Conservation (phyloP, 2,888 invertebrate genomes). For the Branchipolynoe longqiensis region DNA sequence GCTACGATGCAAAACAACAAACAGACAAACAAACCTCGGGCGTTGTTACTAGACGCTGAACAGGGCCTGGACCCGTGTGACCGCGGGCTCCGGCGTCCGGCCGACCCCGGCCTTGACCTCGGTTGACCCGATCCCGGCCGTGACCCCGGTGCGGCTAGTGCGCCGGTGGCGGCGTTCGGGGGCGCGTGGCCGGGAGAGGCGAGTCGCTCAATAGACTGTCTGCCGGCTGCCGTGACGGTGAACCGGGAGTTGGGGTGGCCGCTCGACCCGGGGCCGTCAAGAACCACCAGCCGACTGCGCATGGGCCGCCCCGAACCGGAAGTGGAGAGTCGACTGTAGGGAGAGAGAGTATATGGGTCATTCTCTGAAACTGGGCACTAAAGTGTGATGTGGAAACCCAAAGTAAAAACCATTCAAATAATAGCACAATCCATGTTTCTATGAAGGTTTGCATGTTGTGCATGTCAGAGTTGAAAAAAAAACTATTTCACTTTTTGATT, state of each 20-base stretch:
- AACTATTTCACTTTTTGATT: too few relatives aligned
- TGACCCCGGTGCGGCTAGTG: background rate
- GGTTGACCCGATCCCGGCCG: background rate
- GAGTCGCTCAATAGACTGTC: background rate
- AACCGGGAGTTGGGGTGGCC: background rate
- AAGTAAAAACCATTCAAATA: too few relatives aligned
- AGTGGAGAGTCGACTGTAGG: constrained; percentile 18
- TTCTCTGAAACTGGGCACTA: too few relatives aligned
- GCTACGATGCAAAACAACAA: too few relatives aligned
- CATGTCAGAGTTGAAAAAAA: too few relatives aligned
- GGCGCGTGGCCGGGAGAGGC: background rate
- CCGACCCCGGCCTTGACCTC: constrained; percentile 4
- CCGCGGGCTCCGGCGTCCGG: too few relatives aligned
- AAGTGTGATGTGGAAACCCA: too few relatives aligned
- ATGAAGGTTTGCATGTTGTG: too few relatives aligned
- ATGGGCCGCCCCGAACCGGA: background rate
- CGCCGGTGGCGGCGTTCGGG: background rate
- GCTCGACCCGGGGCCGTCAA: constrained; percentile 17
- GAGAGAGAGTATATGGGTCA: too few relatives aligned
- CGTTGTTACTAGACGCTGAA: background rate
- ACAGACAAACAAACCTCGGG: too few relatives aligned
- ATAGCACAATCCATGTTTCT: too few relatives aligned
- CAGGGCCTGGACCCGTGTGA: background rate
- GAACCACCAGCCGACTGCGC: constrained; percentile 14
- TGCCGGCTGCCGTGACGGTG: constrained; percentile 9